Evolutionary conservation across 92 coral and sea anemone genomes (phyloP).

Genomic region (Zoanthus sociatus): DNA sequence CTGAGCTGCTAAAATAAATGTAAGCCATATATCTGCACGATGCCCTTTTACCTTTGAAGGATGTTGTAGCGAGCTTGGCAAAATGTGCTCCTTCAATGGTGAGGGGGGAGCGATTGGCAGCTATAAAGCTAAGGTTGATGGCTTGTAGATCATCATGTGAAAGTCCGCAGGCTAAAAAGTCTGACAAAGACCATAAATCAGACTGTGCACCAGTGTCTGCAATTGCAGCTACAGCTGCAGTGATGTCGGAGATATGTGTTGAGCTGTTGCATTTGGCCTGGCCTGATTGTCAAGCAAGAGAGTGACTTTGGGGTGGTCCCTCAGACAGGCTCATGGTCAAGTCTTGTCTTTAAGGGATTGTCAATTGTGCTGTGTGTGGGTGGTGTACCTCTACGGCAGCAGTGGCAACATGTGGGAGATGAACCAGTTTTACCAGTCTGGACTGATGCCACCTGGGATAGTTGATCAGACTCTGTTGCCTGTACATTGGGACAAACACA

Average conservation of each 20-base stretch:
- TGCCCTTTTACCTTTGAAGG: neutral
- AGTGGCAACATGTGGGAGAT: too few relatives aligned
- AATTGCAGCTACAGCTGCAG: neutral
- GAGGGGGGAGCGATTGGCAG: constrained; percentile 50
- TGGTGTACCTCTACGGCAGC: too few relatives aligned
- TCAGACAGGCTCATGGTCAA: too few relatives aligned
- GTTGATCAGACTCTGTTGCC: too few relatives aligned
- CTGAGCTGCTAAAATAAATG: neutral
- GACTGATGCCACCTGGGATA: too few relatives aligned
- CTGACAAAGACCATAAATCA: neutral
- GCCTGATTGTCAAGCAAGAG: too few relatives aligned
- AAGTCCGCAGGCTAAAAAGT: constrained; percentile 25
- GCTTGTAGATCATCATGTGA: constrained; percentile 21
- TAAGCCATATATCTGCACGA: constrained; percentile 21
- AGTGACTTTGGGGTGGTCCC: neutral
- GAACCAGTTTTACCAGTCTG: too few relatives aligned
- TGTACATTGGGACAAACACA: too few relatives aligned
- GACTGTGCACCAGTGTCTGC: constrained; percentile 3
- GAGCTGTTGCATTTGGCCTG: too few relatives aligned
- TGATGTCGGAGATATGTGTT: too few relatives aligned
- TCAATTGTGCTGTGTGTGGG: too few relatives aligned
- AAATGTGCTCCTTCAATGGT: constrained; percentile 45
- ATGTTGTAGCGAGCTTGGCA: constrained; percentile 19
- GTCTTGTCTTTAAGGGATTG: too few relatives aligned
- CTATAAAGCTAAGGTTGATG: constrained; percentile 26